These are phyloP conservation scores for Limenitis camilla DNA, from an alignment of 2,888 invertebrate genomes.

Conservation along the genomic window DNA sequence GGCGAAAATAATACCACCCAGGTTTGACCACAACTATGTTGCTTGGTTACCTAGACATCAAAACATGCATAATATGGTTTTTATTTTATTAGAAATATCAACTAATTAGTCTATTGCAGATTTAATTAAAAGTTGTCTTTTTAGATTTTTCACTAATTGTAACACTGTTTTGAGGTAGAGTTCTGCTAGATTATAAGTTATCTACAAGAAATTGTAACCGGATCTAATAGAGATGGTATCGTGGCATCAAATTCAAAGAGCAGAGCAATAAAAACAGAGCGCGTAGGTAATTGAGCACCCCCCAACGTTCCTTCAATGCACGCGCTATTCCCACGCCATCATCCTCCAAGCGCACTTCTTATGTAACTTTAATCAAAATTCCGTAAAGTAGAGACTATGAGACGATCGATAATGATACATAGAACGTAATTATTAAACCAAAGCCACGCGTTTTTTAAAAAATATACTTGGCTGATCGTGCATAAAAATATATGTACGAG, in stretches of 20 bases:
- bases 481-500: no score
- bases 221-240: slow-evolving; percentile 38
- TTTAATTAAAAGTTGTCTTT: no score
- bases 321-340: slow-evolving; percentile 63
- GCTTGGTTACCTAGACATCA: no score
- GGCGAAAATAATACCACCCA: slow-evolving; percentile 12
- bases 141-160: no score
- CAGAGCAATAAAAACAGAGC: slow-evolving; percentile 59
- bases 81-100: no score
- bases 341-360: slow-evolving; percentile 38
- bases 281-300: slow-evolving; percentile 57
- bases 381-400: slow-evolving; percentile 28
- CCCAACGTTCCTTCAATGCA: slow-evolving; percentile 66
- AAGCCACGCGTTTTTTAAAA: slow-evolving; percentile 4
- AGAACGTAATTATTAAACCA: slow-evolving; percentile 1
- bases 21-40: slow-evolving; percentile 10
- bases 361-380: slow-evolving; percentile 57
- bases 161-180: no score
- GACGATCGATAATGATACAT: slow-evolving; percentile 19
- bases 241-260: slow-evolving; percentile 49
- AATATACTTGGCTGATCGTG: neutral
- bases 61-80: no score
- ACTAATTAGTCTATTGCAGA: neutral
- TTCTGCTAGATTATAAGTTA: neutral
- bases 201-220: slow-evolving; percentile 15